A percentile compares a stretch with the other conserved stretches of the same genome.
Conservation (phyloP, 2,113 vertebrate species). For the Bos javanicus region DNA sequence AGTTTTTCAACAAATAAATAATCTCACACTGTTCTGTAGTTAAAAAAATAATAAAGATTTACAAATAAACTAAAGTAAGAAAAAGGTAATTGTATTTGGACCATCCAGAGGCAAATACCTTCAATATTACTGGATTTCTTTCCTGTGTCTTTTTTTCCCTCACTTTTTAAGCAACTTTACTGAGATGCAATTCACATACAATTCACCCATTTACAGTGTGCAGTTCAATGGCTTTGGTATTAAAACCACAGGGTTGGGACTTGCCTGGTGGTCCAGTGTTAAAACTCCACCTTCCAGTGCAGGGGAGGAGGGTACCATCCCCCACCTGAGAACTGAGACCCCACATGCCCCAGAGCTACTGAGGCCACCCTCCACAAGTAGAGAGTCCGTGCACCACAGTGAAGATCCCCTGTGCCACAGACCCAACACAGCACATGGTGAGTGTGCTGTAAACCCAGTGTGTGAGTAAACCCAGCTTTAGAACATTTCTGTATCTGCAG, state of each 20-base stretch:
- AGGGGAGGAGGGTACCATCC: background rate
- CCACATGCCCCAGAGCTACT: fast-evolving
- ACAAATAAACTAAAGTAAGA: background rate
- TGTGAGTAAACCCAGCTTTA: fast-evolving
- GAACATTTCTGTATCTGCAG: background rate
- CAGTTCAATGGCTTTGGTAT: background rate
- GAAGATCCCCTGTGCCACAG: background rate
- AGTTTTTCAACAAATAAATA: background rate
- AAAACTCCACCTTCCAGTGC: background rate
- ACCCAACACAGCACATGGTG: background rate
- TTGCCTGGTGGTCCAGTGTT: background rate
- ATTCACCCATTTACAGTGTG: too few relatives aligned
- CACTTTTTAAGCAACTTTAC: background rate
- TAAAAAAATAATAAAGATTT: background rate
- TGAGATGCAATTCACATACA: background rate
- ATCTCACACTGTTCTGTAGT: background rate
- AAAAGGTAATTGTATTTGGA: background rate
- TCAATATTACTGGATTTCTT: background rate
- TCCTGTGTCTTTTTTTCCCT: background rate
- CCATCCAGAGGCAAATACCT: background rate
- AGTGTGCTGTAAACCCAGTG: background rate
- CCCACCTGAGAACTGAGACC: background rate
- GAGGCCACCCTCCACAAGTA: background rate
- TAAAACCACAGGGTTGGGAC: background rate
- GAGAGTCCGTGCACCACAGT: background rate